Percentiles rank a stretch among this genome's conserved stretches.
phyloP scores from a whole-genome alignment of 2,797 vertebrate species.

The Spinibarbus caldwelli region DNA sequence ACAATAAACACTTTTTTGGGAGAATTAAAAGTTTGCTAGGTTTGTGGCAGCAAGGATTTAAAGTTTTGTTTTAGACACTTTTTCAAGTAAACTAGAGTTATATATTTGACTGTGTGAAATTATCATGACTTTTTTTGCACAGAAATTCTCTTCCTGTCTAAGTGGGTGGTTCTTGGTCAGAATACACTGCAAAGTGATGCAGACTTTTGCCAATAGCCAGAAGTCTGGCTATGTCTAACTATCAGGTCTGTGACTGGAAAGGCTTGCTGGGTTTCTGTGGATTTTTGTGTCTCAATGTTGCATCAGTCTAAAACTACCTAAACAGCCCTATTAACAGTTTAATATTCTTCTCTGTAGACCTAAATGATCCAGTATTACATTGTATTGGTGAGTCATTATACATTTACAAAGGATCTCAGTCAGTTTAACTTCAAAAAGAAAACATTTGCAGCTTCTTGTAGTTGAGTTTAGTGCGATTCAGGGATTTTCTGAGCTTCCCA shows the following conservation, averaged over 20 bases:
- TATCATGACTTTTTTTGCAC: background rate
- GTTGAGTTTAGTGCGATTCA: slow-evolving; percentile 1
- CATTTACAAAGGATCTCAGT: slow-evolving; percentile 17
- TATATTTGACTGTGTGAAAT: background rate
- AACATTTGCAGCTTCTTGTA: slow-evolving; percentile 13
- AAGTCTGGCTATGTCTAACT: slow-evolving; percentile 12
- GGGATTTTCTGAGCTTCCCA: slow-evolving; percentile 16
- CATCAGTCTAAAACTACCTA: background rate
- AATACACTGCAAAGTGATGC: background rate
- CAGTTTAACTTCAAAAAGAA: slow-evolving; percentile 7
- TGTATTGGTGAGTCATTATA: background rate
- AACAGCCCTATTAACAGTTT: background rate
- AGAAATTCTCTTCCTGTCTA: background rate
- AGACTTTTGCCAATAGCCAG: slow-evolving; percentile 16
- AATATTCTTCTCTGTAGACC: slow-evolving; percentile 2
- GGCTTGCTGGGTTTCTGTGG: background rate
- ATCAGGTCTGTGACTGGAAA: background rate
- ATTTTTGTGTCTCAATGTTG: slow-evolving; percentile 23
- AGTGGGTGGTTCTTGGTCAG: background rate
- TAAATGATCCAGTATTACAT: background rate
- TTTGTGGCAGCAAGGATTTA: background rate
- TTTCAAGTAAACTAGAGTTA: slow-evolving; percentile 3
- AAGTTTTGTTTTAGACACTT: background rate
- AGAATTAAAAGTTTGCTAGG: background rate
- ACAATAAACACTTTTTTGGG: too few relatives aligned